These are phyloP conservation scores for Leiothrix lutea DNA, from an alignment of 2,113 vertebrate genomes.

Conservation along the genomic window DNA sequence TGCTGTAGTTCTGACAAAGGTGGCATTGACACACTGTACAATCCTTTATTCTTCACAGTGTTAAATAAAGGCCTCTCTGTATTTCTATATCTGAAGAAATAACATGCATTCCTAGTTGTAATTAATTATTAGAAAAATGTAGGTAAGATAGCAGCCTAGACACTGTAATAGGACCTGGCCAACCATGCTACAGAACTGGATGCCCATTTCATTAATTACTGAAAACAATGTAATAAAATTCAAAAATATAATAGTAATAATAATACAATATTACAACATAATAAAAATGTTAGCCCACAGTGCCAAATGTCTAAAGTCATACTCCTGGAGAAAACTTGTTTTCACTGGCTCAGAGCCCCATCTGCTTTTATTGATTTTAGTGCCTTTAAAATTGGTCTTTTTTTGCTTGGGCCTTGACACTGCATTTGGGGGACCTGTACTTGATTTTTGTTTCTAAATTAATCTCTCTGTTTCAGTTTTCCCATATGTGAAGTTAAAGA, in stretches of 20 bases:
- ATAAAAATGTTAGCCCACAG: neutral
- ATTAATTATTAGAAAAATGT: neutral
- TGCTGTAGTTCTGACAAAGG: neutral
- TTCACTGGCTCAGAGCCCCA: slow-evolving; percentile 14
- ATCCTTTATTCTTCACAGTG: neutral
- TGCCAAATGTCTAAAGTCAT: slow-evolving; percentile 10
- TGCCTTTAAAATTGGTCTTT: slow-evolving; percentile 29
- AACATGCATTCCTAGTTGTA: neutral
- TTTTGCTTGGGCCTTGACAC: slow-evolving; percentile 9
- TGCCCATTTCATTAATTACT: neutral
- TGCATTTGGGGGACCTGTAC: neutral
- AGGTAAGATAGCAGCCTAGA: neutral
- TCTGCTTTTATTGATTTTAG: slow-evolving; percentile 47
- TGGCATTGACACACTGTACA: neutral
- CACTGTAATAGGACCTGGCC: neutral
- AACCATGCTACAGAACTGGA: neutral
- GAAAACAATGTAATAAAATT: neutral
- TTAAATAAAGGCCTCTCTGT: neutral
- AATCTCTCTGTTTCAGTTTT: slow-evolving; percentile 26
- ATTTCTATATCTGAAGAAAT: neutral
- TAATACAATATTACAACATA: neutral
- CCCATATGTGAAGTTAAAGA: slow-evolving; percentile 53
- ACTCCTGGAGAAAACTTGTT: slow-evolving; percentile 25
- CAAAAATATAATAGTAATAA: neutral
- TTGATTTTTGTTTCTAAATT: slow-evolving; percentile 36